A percentile compares a stretch with the other conserved stretches of the same genome.
Conservation (phyloP, 2,113 vertebrate species). For the Cathartes aura region DNA sequence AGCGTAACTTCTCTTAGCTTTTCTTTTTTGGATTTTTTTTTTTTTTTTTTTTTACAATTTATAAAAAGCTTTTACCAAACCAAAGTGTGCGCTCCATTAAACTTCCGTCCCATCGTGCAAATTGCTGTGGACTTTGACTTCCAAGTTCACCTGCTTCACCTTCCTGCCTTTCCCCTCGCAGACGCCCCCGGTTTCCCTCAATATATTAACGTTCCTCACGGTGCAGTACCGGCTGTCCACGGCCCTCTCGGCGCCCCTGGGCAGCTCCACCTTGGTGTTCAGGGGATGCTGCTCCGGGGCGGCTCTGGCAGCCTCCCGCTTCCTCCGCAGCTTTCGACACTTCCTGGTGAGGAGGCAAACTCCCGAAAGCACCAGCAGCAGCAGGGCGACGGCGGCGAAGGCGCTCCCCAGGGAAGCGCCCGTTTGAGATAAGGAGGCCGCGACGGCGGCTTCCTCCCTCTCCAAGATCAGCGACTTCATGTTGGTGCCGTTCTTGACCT, state of each 20-base stretch:
- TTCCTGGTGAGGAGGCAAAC: slow-evolving; percentile 83
- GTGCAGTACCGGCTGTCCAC: slow-evolving; percentile 83
- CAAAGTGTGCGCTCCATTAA: slow-evolving; percentile 58
- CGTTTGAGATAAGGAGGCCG: slow-evolving; percentile 79
- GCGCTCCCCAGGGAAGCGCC: slow-evolving; percentile 88
- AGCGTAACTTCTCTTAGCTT: slow-evolving; percentile 14
- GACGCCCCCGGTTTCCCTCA: slow-evolving; percentile 69
- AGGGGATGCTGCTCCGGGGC: slow-evolving; percentile 85
- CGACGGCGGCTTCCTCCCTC: slow-evolving; percentile 70
- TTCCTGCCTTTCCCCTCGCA: slow-evolving; percentile 73
- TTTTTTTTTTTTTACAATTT: slow-evolving; percentile 71
- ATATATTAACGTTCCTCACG: slow-evolving; percentile 84
- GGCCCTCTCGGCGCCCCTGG: slow-evolving; percentile 78
- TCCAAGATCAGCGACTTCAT: slow-evolving; percentile 92
- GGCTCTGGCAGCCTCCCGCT: slow-evolving; percentile 38
- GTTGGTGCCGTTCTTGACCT: slow-evolving; percentile 96
- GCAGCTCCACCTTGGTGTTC: slow-evolving; percentile 89
- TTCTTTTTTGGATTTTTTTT: neutral
- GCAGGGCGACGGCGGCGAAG: slow-evolving; percentile 80
- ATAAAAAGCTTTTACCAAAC: slow-evolving; percentile 78
- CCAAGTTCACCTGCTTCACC: slow-evolving; percentile 90
- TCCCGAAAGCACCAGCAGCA: slow-evolving; percentile 82
- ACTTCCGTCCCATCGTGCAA: slow-evolving; percentile 94
- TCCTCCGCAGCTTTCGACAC: slow-evolving; percentile 77
- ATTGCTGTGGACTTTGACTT: slow-evolving; percentile 93